These are phyloP conservation scores for Tichodroma muraria DNA, from an alignment of 2,113 vertebrate species.

Conservation along the genomic window DNA sequence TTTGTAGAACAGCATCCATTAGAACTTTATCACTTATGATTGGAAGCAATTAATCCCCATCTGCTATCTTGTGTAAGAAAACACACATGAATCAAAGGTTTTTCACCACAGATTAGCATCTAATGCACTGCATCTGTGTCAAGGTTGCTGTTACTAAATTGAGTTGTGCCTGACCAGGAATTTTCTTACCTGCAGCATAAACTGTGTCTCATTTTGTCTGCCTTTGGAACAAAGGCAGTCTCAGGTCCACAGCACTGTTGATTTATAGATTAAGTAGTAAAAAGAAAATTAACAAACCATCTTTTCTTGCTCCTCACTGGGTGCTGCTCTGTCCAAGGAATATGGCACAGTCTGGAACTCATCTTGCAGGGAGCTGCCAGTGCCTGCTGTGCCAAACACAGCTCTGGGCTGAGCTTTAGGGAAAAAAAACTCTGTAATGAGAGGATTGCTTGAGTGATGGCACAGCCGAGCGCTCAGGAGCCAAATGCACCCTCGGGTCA, in stretches of 20 bases:
- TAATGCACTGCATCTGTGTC: neutral
- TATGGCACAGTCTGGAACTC: neutral
- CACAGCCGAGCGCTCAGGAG: neutral
- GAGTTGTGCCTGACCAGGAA: neutral
- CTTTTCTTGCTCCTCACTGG: neutral
- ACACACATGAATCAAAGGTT: neutral
- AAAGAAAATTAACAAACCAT: neutral
- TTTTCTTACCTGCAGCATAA: neutral
- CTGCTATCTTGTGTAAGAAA: neutral
- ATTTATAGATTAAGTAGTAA: neutral
- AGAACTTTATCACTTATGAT: neutral
- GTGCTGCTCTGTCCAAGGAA: neutral
- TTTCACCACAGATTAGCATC: neutral
- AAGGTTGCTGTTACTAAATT: neutral
- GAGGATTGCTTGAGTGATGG: neutral
- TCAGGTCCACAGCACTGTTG: neutral
- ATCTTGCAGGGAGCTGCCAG: neutral
- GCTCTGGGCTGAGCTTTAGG: neutral
- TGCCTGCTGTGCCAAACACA: neutral
- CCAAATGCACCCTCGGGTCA: neutral
- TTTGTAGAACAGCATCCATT: neutral
- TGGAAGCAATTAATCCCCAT: neutral
- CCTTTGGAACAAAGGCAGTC: neutral
- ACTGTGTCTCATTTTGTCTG: neutral
- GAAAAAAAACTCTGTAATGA: rapidly evolving